These are phyloP conservation scores for Uloborus plumipes DNA, from an alignment of 2,888 invertebrate species.

Conservation along the genomic window DNA sequence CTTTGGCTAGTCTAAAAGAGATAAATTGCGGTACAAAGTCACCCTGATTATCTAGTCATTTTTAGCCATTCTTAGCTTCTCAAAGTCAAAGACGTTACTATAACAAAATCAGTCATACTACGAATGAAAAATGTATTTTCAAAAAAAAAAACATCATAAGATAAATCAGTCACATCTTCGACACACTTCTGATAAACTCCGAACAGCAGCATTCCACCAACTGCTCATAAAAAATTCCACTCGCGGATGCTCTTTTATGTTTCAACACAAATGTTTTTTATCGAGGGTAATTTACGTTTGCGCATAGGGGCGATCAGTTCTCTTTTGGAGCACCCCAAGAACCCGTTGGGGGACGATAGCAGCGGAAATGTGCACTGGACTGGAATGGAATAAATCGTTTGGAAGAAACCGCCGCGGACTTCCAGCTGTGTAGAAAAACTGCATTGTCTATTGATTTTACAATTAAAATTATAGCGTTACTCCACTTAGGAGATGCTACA, in stretches of 20 bases:
- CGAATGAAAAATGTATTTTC: too few species aligned
- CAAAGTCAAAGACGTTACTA: too few species aligned
- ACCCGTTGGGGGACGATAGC: conserved; percentile 49
- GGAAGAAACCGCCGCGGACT: conserved; percentile 55
- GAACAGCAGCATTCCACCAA: too few species aligned
- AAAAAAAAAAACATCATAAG: too few species aligned
- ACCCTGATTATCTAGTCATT: too few species aligned
- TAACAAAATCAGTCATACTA: too few species aligned
- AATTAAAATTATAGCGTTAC: conserved; percentile 49
- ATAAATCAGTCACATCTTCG: too few species aligned
- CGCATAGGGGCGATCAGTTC: conserved; percentile 46
- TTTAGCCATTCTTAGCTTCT: too few species aligned
- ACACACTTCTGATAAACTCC: too few species aligned
- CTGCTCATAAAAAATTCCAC: conserved; percentile 22
- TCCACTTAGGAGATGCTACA: not conserved
- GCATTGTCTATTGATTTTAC: conserved; percentile 39
- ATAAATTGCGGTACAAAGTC: too few species aligned
- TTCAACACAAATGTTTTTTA: conserved; percentile 48
- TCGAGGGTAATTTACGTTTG: conserved; percentile 51
- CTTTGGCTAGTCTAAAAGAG: too few species aligned
- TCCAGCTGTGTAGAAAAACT: conserved; percentile 10
- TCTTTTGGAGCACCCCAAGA: conserved; percentile 12
- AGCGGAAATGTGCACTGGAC: conserved; percentile 25
- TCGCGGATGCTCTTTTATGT: conserved; percentile 60
- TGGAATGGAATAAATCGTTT: conserved; percentile 54